Base-by-base conservation (phyloP, 2,797 vertebrate genomes). In the Paguma larvata region DNA sequence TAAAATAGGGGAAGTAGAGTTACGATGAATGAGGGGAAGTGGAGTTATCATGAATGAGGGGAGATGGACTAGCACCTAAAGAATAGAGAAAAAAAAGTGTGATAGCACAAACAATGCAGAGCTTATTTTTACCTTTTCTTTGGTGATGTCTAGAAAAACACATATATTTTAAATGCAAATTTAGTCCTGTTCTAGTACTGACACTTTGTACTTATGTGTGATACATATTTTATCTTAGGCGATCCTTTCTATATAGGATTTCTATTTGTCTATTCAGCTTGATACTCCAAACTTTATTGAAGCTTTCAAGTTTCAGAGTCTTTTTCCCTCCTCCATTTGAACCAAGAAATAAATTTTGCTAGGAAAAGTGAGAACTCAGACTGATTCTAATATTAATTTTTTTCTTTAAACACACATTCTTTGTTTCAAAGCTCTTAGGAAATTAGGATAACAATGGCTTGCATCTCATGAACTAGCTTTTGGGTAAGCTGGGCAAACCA, bases 251-350 rank as follows among this genome's bases (percentile, higher is more conserved):
- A 89, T 67, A 72, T 41, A 67, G 72, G n/a, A 59, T 89, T 93
- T 96, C 46, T 80, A 38, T 85, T 91, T 83, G 34, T 93, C 67
- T 82, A 2, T 86, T 95, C 25, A 44, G 46, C 41, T 82, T 85
- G 32, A 34, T 44, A 85, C 21, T 51, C 51, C 25, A 46, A 89
- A 72, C 51, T 85, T 51, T 63, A n/a, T 25, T 32, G 80, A 95
- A 14, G 27, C 5, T 72, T 93, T 80, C 48, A 75, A 48, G 53
- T 59, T 95, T 95, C n/a, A 80, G 80, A 48, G 46, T 23, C 14
- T 41, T 32, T n/a, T 62, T 73, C n/a, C 6, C 18, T 44, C 0
- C 1, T 85, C n/a, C 38, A 16, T 89, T 92, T 38, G 32, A 92
- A 88, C 32, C 34, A 59, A 73, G 21, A 89, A 79, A 67, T 51